These are phyloP conservation scores for Amazona vittata DNA, from an alignment of 2,113 vertebrate species.

Conservation along the genomic window DNA sequence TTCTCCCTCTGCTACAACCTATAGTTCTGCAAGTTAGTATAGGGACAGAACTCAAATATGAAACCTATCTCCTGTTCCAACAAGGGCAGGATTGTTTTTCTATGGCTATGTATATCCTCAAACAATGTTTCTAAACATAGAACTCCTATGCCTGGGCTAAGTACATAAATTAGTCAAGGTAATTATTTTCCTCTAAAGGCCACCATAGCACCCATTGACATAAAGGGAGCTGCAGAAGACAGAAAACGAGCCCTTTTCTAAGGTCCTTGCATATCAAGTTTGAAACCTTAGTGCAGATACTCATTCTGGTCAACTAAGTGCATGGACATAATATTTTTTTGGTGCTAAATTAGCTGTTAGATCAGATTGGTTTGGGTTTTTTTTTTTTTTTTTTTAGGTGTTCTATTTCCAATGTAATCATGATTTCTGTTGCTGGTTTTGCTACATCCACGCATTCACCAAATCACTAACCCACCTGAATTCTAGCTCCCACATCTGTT, in stretches of 20 bases:
- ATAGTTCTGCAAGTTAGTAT: background rate
- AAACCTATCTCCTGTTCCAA: background rate
- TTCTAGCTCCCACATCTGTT: background rate
- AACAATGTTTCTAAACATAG: background rate
- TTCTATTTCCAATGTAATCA: background rate
- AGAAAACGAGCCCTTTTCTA: background rate
- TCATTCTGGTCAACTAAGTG: background rate
- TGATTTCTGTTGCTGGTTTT: background rate
- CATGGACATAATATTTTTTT: background rate
- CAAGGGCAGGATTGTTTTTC: background rate
- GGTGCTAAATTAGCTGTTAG: background rate
- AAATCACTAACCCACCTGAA: background rate
- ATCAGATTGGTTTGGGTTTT: background rate
- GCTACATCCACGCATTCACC: background rate
- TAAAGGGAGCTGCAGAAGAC: background rate
- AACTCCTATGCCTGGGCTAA: background rate
- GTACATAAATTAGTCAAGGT: background rate
- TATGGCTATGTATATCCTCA: background rate
- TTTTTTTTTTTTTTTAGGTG: background rate
- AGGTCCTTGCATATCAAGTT: background rate
- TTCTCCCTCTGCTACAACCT: background rate
- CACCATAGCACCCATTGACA: background rate
- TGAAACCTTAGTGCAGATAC: background rate
- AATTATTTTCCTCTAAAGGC: background rate
- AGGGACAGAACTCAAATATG: background rate